These are phyloP conservation scores for Clarias pachynema DNA, from an alignment of 2,797 vertebrate species.

Conservation along the genomic window DNA sequence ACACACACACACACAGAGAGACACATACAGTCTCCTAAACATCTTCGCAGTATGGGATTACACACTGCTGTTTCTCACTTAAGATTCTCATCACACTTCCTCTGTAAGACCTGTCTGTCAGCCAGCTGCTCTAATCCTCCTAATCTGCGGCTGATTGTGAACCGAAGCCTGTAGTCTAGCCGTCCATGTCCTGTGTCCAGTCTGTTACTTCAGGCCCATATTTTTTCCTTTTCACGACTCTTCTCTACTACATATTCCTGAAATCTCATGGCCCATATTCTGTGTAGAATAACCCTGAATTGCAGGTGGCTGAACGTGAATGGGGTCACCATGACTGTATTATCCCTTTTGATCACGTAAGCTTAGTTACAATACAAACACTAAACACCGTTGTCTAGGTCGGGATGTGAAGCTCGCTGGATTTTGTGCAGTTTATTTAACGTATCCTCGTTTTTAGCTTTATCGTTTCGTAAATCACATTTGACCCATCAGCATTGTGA, in stretches of 20 bases:
- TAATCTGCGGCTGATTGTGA: conserved; percentile 24
- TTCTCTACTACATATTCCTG: background rate
- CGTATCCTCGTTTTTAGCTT: background rate
- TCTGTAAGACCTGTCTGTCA: conserved; percentile 28
- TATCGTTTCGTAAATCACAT: background rate
- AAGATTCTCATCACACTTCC: background rate
- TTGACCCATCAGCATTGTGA: background rate
- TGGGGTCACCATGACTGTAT: conserved; percentile 17
- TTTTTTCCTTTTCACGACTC: background rate
- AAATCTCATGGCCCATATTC: background rate
- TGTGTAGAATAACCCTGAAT: background rate
- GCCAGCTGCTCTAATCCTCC: conserved; percentile 39
- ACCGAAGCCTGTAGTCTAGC: conserved; percentile 18
- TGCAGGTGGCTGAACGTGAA: conserved; percentile 24
- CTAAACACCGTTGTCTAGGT: conserved; percentile 34
- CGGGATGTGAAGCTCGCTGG: background rate
- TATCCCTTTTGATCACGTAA: conserved; percentile 32
- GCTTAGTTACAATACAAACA: conserved; percentile 25
- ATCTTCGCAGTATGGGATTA: background rate
- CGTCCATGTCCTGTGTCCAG: background rate
- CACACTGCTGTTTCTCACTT: background rate
- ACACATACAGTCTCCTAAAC: conserved; percentile 8
- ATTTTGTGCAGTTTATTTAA: conserved; percentile 40
- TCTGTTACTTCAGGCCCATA: conserved; percentile 1
- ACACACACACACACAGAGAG: background rate